Conservation (phyloP, 2,797 vertebrate genomes). For the Tarsius wallacei region DNA sequence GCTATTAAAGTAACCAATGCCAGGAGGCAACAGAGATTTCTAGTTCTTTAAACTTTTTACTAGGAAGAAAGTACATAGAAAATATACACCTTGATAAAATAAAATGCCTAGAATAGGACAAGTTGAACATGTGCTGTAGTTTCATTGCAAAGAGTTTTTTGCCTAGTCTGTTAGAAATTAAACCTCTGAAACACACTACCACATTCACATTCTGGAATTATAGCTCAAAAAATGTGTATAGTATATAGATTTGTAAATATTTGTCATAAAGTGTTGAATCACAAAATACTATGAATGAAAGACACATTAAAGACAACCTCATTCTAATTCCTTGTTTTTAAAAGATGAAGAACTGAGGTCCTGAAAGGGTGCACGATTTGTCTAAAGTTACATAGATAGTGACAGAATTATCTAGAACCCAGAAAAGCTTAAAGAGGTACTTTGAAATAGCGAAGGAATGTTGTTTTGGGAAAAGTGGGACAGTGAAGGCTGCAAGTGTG, state of each 20-base stretch:
- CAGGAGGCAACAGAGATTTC: slow-evolving; percentile 5
- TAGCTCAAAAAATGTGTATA: background rate
- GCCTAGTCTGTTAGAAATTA: background rate
- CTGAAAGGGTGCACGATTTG: background rate
- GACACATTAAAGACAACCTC: background rate
- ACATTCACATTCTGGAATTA: slow-evolving; percentile 10
- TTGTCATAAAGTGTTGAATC: slow-evolving; percentile 38
- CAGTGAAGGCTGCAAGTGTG: background rate
- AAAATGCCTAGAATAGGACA: slow-evolving; percentile 15
- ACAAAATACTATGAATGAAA: slow-evolving; percentile 22
- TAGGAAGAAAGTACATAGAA: background rate
- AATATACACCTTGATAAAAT: slow-evolving; percentile 27
- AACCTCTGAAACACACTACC: slow-evolving; percentile 10
- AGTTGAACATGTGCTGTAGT: slow-evolving; percentile 9
- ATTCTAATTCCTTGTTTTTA: slow-evolving; percentile 26
- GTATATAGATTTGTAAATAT: background rate
- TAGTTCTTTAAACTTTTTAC: background rate
- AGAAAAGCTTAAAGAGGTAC: background rate
- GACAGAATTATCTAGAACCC: slow-evolving; percentile 8
- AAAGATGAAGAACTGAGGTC: slow-evolving; percentile 1
- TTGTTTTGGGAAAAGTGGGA: background rate
- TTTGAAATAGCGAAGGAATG: slow-evolving; percentile 32
- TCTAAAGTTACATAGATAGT: slow-evolving; percentile 38
- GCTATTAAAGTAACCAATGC: background rate
- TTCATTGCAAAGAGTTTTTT: slow-evolving; percentile 49